A percentile compares a stretch with the other conserved stretches of the same genome.
These are phyloP conservation scores for Crocodylus rhombifer DNA, from an alignment of 2,797 vertebrate species.

Conservation along the genomic window DNA sequence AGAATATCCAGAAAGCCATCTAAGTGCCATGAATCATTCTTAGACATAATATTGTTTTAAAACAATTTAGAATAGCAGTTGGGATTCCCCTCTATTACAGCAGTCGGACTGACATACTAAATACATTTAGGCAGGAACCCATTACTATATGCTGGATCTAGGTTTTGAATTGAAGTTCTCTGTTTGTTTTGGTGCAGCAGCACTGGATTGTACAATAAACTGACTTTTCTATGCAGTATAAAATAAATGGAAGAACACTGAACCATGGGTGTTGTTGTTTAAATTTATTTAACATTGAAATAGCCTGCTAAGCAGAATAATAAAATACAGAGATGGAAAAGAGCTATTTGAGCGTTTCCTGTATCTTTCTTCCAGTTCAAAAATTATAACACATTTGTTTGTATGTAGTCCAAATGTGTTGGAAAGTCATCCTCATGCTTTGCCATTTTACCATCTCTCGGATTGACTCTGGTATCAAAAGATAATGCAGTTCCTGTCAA, in stretches of 20 bases:
- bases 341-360: neutral
- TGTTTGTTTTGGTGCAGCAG: neutral
- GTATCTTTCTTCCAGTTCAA: neutral
- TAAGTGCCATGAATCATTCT: neutral
- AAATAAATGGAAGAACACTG: neutral
- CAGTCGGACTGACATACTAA: neutral
- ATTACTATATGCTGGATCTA: neutral
- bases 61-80: neutral
- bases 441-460: neutral
- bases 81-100: neutral
- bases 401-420: neutral
- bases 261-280: neutral
- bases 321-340: neutral
- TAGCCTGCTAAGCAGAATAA: neutral
- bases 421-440: neutral
- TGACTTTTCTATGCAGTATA: neutral
- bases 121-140: neutral
- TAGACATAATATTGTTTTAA: neutral
- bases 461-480: neutral
- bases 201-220: neutral
- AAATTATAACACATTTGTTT: neutral
- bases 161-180: neutral
- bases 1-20: neutral
- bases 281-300: neutral
- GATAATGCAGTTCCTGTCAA: neutral